Evolutionary conservation across 2,113 vertebrate genomes (phyloP).

Genomic region (Planiliza haematocheilus): DNA sequence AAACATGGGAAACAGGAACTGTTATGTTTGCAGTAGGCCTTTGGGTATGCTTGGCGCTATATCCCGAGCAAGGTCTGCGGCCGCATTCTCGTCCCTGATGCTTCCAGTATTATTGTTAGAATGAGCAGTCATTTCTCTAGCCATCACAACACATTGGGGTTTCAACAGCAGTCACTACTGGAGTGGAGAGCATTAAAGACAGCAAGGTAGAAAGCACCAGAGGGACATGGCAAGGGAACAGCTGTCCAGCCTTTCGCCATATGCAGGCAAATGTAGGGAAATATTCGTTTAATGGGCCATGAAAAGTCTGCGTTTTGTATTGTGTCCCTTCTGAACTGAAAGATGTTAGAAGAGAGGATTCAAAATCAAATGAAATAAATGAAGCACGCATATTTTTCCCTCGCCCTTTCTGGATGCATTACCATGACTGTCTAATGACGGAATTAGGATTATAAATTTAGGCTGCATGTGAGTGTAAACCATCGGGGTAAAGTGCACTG

Average conservation of each 20-base stretch:
- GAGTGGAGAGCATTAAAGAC: not conserved
- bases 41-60: no score
- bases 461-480: not conserved
- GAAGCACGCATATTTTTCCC: not conserved
- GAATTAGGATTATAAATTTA: not conserved
- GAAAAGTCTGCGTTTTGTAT: not conserved
- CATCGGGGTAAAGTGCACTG: not conserved
- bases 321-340: not conserved
- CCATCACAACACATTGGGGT: constrained; percentile 2
- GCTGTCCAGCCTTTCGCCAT: constrained; percentile 11
- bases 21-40: not conserved
- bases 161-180: constrained; percentile 8
- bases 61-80: not conserved
- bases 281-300: not conserved
- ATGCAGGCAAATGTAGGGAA: not conserved
- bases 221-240: constrained; percentile 2
- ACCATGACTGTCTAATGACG: not conserved
- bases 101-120: not conserved
- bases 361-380: not conserved
- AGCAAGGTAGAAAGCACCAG: constrained; percentile 21
- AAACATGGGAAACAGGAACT: not conserved
- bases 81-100: not conserved
- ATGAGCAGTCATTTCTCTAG: not conserved
- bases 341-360: not conserved
- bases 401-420: no score